These are phyloP conservation scores for Dolichallabes microphthalmus DNA, from an alignment of 2,113 vertebrate genomes.

Conservation along the genomic window DNA sequence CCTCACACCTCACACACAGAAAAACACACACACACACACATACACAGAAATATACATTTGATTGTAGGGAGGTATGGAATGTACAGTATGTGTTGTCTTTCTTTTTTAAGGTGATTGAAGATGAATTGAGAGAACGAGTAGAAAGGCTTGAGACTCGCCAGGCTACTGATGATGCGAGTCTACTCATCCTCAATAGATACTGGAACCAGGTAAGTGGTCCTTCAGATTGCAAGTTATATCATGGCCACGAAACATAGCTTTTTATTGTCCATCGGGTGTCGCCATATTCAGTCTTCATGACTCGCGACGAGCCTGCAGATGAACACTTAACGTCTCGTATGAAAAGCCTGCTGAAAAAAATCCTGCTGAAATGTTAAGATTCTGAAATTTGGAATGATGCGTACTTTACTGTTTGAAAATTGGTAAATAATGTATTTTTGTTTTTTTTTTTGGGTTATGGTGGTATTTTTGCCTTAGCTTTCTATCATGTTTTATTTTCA, in stretches of 20 bases:
- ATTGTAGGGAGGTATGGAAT: background rate
- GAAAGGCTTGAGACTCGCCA: slow-evolving; percentile 92
- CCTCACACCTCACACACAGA: background rate
- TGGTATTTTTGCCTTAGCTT: background rate
- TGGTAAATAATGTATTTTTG: too few species aligned
- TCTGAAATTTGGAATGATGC: too few species aligned
- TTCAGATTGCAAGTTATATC: background rate
- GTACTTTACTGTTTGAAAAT: too few species aligned
- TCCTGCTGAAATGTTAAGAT: background rate
- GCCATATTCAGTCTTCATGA: background rate
- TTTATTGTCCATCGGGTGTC: background rate
- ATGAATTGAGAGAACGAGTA: slow-evolving; percentile 90
- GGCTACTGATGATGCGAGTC: slow-evolving; percentile 92
- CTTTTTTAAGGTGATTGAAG: slow-evolving; percentile 84
- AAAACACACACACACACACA: too few species aligned
- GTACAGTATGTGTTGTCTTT: background rate
- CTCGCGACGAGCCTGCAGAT: background rate
- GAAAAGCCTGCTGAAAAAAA: background rate
- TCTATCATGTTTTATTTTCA: background rate
- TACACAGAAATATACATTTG: background rate
- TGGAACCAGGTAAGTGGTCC: slow-evolving; percentile 88
- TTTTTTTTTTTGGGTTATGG: too few species aligned
- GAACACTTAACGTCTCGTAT: too few species aligned
- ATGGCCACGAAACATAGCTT: background rate
- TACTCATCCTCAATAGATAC: slow-evolving; percentile 93